Percentiles rank a stretch among this genome's conserved stretches.
Conservation (phyloP, 1,140 invertebrate genomes). For the Sinonovacula constricta region DNA sequence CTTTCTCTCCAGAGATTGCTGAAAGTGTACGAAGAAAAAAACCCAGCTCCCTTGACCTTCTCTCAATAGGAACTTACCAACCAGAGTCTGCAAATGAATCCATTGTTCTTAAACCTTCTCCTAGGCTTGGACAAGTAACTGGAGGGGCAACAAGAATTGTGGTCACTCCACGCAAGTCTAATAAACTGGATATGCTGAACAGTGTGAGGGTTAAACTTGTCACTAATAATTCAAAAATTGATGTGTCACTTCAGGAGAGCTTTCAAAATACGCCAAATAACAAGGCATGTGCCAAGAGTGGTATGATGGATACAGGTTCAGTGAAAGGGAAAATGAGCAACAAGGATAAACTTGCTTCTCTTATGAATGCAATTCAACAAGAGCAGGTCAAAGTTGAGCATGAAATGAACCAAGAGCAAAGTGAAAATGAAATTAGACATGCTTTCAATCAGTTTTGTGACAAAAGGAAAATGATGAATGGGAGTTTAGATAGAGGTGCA, state of each 20-base stretch:
- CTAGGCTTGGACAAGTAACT: not conserved
- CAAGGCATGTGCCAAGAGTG: constrained; percentile 23
- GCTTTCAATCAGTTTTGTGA: too few relatives aligned
- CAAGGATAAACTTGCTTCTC: constrained; percentile 28
- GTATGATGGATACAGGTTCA: not conserved
- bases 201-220: too few relatives aligned
- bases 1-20: constrained; percentile 2
- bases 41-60: constrained; percentile 5
- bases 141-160: not conserved
- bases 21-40: constrained; percentile 16
- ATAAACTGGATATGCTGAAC: not conserved
- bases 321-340: constrained; percentile 10
- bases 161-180: not conserved
- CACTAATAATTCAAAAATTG: not conserved
- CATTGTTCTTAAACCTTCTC: constrained; percentile 11
- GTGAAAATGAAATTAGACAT: too few relatives aligned
- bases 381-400: constrained; percentile 14
- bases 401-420: too few relatives aligned
- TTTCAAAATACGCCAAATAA: constrained; percentile 9
- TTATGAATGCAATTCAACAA: constrained; percentile 24
- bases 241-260: not conserved
- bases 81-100: constrained; percentile 1
- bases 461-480: too few relatives aligned
- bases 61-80: constrained; percentile 23
- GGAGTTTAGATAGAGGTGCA: too few relatives aligned